Base-by-base conservation (phyloP, 2,888 invertebrate species). In the Drosophila mercatorum region DNA sequence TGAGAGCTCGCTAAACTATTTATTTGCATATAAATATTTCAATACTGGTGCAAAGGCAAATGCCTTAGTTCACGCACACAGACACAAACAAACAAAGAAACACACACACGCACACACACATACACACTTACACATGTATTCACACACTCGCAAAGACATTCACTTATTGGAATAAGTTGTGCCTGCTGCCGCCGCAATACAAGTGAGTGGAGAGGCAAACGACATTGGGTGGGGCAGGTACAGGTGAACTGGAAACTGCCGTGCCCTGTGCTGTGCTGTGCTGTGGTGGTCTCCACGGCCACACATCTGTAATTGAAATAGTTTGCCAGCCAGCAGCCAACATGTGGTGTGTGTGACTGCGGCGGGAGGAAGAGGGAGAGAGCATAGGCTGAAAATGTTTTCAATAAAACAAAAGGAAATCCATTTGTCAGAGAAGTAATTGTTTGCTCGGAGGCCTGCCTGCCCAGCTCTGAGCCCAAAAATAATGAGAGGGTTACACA, bases 11-110 rank as follows among this genome's bases (percentile, higher is more conserved):
- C 72, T 84, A 79, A 89, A 89, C 85, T 86, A 89, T 89, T 89
- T 86, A 86, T 86, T 86, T 85, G 84, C 85, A 85, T 85, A 85
- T 87, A 85, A 89, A 85, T 89, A 85, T 88, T 88, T 88, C 81
- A 84, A 74, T 75, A 70, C 51, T 47, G 38, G 22, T 53, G 66
- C 62, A 62, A 56, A 67, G 66, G 68, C 59, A 66, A 58, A 63
- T 57, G 67, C 70, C 49, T 59, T 43, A 43, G 28, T 55, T 55
- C 36, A 61, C 63, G 28, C 46, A 66, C 68, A 66, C 72, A 31
- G 17, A 38, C 12, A 8, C 47, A n/a, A 40, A 36, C 51, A 51
- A 34, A 62, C 49, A 51, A 51, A 51, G 34, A 22, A 22, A 17
- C 7, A 10, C 40, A 41, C 31, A 14, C 56, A 17, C 44, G 28